Evolutionary conservation across 2,113 vertebrate genomes (phyloP).

Genomic region (Vulpes ferrilata): DNA sequence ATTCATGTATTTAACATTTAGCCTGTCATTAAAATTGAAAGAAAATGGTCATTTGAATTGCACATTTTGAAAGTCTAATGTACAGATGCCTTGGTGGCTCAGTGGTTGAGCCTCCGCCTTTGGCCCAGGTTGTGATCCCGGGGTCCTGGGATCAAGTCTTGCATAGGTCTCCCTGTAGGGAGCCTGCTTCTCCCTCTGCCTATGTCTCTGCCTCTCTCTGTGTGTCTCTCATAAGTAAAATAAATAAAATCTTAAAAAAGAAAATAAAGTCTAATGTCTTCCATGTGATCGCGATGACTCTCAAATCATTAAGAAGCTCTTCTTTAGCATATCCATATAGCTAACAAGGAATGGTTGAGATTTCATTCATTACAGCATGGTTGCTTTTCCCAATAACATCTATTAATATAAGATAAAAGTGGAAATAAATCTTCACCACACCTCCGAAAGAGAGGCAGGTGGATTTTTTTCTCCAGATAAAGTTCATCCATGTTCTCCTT

Average conservation of each 20-base stretch:
- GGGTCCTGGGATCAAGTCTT: no score
- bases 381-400: not conserved
- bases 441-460: not conserved
- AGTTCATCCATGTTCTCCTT: not conserved
- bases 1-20: constrained; percentile 19
- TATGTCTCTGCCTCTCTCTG: no score
- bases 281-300: not conserved
- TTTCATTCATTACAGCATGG: not conserved
- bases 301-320: constrained; percentile 38
- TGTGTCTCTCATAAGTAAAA: no score
- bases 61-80: not conserved
- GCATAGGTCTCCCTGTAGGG: no score
- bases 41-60: constrained; percentile 36
- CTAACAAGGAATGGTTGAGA: not conserved
- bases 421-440: constrained; percentile 8
- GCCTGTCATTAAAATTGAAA: constrained; percentile 57
- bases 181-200: no score
- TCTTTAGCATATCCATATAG: not conserved
- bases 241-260: no score
- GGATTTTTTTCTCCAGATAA: constrained; percentile 16
- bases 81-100: not conserved
- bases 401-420: not conserved
- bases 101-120: no score
- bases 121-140: no score
- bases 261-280: no score